These are phyloP conservation scores for Ciona savignyi DNA, from an alignment of 23 tunicate genomes.

Conservation along the genomic window DNA sequence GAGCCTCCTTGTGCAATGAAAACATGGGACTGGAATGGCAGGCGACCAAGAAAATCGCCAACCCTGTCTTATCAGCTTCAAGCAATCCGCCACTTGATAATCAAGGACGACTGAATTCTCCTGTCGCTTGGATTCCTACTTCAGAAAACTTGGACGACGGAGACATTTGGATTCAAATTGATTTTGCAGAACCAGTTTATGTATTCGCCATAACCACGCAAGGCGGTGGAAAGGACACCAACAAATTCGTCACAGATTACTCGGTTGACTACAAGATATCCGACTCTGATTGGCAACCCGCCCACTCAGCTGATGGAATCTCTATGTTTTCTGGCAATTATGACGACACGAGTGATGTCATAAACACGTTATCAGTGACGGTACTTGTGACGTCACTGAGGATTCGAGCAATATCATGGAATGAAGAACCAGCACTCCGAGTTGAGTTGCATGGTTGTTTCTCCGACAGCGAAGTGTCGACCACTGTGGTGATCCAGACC, in stretches of 20 bases:
- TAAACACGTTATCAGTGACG: conserved; percentile 10
- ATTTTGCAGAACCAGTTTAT: conserved; percentile 38
- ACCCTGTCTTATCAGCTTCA: conserved; percentile 43
- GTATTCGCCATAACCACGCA: conserved; percentile 33
- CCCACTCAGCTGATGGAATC: not conserved
- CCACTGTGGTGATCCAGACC: conserved; percentile 22
- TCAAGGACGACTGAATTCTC: not conserved
- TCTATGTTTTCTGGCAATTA: conserved; percentile 27
- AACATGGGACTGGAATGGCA: conserved; percentile 61
- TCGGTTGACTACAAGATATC: conserved; percentile 9
- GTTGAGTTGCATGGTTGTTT: conserved; percentile 54
- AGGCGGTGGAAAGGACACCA: conserved; percentile 33
- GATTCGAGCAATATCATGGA: conserved; percentile 39
- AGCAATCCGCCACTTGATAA: conserved; percentile 15
- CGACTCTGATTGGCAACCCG: conserved; percentile 5
- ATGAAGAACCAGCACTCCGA: conserved; percentile 36
- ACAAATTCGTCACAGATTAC: conserved; percentile 39
- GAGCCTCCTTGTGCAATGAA: conserved; percentile 30
- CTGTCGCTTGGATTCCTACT: conserved; percentile 17
- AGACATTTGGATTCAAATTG: conserved; percentile 49
- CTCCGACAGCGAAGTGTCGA: conserved; percentile 9
- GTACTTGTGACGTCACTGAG: conserved; percentile 11
- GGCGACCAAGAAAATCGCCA: conserved; percentile 20
- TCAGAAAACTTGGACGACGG: conserved; percentile 20
- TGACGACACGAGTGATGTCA: conserved; percentile 13